phyloP scores from a whole-genome alignment of 2,797 vertebrate genomes.

The Amblyraja radiata region DNA sequence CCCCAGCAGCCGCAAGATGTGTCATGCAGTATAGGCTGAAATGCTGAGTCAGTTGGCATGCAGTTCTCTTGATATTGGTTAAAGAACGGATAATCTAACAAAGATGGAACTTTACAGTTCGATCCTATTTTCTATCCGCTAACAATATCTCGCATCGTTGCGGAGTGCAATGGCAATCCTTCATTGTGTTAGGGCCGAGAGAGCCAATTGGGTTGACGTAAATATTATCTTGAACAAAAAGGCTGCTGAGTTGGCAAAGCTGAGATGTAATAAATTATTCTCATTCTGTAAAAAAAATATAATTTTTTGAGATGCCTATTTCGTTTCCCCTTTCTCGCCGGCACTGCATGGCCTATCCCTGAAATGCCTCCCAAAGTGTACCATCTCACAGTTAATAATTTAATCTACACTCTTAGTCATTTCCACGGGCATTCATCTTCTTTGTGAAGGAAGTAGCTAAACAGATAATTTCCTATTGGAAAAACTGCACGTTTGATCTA shows the following conservation, averaged over 20 bases:
- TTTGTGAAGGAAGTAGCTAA: conserved; percentile 8
- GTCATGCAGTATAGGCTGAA: background rate
- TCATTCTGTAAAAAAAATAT: conserved; percentile 10
- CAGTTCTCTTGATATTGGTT: background rate
- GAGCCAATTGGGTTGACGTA: background rate
- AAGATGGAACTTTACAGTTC: background rate
- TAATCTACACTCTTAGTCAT: conserved; percentile 8
- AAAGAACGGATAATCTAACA: background rate
- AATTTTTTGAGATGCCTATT: background rate
- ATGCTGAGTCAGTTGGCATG: conserved; percentile 2
- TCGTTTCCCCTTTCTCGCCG: background rate
- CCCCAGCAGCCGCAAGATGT: background rate
- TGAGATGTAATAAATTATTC: background rate
- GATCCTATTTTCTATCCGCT: background rate
- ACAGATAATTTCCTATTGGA: conserved; percentile 1
- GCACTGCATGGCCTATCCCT: background rate
- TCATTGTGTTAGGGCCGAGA: background rate
- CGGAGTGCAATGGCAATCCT: background rate
- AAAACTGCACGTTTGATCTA: conserved; percentile 20
- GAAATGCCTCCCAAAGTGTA: conserved; percentile 26
- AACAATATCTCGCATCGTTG: background rate
- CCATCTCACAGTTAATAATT: conserved; percentile 21
- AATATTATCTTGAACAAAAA: conserved; percentile 20
- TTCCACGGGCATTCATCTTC: conserved; percentile 23
- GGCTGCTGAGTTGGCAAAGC: background rate